Evolutionary conservation across 2,113 vertebrate species (phyloP), one percentile per base, ranked within the genome.

Genomic region (Archocentrus centrarchus): DNA sequence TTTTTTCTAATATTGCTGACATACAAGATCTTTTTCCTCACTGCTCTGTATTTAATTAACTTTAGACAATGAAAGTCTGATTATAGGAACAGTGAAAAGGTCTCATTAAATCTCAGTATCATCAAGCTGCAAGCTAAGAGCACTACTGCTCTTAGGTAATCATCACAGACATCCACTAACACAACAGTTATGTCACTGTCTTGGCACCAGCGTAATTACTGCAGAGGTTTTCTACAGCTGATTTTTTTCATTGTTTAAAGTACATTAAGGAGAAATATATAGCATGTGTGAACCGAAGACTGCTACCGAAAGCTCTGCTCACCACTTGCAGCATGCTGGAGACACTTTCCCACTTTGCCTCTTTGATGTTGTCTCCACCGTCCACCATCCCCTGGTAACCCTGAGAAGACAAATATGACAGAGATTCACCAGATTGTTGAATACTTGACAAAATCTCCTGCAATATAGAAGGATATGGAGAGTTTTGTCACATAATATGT

Each of bases 341-440:
- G 79, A 99, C 98, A 1, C 97, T 97, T 89, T 99, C 98, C 98
- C 98, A 99, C 0, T 94, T 92, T 1, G 98, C 98, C 95, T 99
- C 98, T 41, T 96, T 91, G 77, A 99, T 99, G 89, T 99, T 97
- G 30, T 96, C 91, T 2, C 97, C 98, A 2, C 98, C 98, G 9
- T 99, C 98, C 82, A 99, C 98, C 98, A 99, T 97, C 32, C 98
- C 98, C 92, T 99, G 97, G 95, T 99, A 99, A 11, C 98, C 98
- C 98, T 99, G 93, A 68, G 13, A 88, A 77, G 15, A 79, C 0
- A 22, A 59, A 66, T 24, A 47, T 7, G 24, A 39, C 2, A 27
- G 27, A 24, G 1, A 60, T 11, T 37, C 37, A 64, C 53, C 0
- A 0, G 17, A 53, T 32, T 53, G 0, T 32, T 73, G 24, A 73